These are phyloP conservation scores for Pemphigus obesinymphae DNA, from an alignment of 1,140 invertebrate genomes.

Conservation along the genomic window DNA sequence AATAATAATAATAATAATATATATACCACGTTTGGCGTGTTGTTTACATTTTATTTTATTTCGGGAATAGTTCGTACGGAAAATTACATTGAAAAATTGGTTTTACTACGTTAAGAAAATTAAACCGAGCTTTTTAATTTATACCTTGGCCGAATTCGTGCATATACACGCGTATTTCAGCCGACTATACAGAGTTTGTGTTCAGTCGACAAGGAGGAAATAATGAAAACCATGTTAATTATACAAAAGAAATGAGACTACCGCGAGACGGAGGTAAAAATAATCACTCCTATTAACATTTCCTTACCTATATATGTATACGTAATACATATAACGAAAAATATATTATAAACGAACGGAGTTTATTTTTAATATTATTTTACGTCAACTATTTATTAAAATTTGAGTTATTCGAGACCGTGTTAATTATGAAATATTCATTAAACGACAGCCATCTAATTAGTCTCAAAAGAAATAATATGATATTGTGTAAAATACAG, in stretches of 20 bases:
- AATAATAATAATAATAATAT: too few relatives aligned
- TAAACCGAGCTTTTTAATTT: neutral
- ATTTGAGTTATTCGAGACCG: neutral
- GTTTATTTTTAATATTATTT: constrained; percentile 16
- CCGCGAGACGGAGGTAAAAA: neutral
- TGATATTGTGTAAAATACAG: neutral
- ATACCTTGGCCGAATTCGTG: neutral
- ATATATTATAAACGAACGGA: neutral
- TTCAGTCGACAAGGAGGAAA: neutral
- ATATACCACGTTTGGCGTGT: too few relatives aligned
- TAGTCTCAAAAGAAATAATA: neutral
- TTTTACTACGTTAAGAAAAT: neutral
- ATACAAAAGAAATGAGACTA: neutral
- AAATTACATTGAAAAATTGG: neutral
- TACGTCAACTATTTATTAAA: neutral
- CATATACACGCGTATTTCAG: too few relatives aligned
- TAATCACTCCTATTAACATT: constrained; percentile 8
- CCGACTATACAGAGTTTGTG: neutral
- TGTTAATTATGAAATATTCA: constrained; percentile 1
- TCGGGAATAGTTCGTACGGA: too few relatives aligned
- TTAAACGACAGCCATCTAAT: neutral
- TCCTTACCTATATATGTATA: too few relatives aligned
- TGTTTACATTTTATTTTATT: too few relatives aligned
- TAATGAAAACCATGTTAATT: neutral
- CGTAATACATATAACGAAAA: neutral